Conservation (phyloP, 2,797 vertebrate species). For the Glyptemys insculpta region DNA sequence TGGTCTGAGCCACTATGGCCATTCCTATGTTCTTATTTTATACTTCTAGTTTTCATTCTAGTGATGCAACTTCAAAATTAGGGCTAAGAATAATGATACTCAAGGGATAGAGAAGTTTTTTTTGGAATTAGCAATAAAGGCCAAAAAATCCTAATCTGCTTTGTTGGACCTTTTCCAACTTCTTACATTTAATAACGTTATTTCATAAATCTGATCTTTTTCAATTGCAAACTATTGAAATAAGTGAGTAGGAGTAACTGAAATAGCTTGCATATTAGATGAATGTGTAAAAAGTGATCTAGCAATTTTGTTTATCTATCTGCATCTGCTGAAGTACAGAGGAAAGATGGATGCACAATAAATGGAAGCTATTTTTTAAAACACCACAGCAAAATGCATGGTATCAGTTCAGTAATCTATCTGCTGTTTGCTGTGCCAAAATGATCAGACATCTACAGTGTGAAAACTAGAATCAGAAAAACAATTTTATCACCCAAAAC, state of each 20-base stretch:
- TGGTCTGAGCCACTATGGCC: no score
- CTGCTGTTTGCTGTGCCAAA: background rate
- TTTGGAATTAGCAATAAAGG: no score
- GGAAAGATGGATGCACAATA: background rate
- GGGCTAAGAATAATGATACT: fast-evolving
- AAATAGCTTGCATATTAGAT: background rate
- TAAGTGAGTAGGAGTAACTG: background rate
- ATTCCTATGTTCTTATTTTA: background rate
- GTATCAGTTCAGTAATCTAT: background rate
- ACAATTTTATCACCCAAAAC: no score
- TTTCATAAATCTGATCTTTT: background rate
- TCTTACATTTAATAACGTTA: background rate
- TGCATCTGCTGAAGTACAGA: background rate
- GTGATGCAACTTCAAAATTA: background rate
- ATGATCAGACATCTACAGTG: background rate
- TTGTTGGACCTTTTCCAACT: background rate
- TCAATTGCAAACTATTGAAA: background rate
- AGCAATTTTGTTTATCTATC: background rate
- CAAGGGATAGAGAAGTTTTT: background rate
- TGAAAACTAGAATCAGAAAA: background rate
- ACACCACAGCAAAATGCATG: background rate
- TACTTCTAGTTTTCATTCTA: fast-evolving
- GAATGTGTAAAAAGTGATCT: background rate
- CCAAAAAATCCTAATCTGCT: background rate
- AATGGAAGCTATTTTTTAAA: background rate